phyloP scores from a whole-genome alignment of 1,140 invertebrate genomes.

The Drosophila santomea region DNA sequence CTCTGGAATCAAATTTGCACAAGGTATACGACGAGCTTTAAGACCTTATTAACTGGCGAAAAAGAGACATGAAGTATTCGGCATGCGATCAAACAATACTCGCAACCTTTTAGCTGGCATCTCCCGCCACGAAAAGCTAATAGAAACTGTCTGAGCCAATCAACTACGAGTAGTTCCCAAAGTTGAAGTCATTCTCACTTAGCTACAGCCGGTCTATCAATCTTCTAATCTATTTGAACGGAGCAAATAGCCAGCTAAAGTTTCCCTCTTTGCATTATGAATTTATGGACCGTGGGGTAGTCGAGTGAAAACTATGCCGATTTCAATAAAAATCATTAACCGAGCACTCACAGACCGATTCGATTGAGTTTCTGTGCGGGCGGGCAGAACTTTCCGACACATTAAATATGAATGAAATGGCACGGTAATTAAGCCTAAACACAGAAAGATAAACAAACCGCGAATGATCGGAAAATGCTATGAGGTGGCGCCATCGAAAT shows the following conservation, averaged over 20 bases:
- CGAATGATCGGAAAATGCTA: constrained; percentile 41
- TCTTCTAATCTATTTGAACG: constrained; percentile 51
- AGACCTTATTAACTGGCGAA: constrained; percentile 2
- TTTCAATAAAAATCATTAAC: constrained; percentile 66
- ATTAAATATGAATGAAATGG: constrained; percentile 63
- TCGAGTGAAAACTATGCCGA: constrained; percentile 36
- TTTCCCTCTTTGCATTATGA: constrained; percentile 46
- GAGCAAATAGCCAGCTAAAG: constrained; percentile 29
- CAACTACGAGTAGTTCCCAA: constrained; percentile 28
- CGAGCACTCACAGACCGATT: constrained; percentile 34
- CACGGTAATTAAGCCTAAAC: constrained; percentile 52
- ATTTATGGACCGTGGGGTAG: constrained; percentile 39
- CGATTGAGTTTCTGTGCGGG: constrained; percentile 21
- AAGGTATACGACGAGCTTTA: not conserved
- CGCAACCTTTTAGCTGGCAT: not conserved
- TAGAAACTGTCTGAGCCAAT: constrained; percentile 12
- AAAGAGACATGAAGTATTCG: not conserved
- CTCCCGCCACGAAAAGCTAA: too few relatives aligned
- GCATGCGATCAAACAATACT: not conserved
- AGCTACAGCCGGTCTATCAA: constrained; percentile 27
- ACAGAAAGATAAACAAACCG: constrained; percentile 47
- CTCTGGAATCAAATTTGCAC: not conserved
- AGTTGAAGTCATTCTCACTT: constrained; percentile 29
- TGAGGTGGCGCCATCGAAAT: constrained; percentile 33
- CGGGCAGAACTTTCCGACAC: constrained; percentile 49